Evolutionary conservation across 1,140 invertebrate genomes (phyloP), one percentile per base, ranked within the genome.

Genomic region (Physella acuta): DNA sequence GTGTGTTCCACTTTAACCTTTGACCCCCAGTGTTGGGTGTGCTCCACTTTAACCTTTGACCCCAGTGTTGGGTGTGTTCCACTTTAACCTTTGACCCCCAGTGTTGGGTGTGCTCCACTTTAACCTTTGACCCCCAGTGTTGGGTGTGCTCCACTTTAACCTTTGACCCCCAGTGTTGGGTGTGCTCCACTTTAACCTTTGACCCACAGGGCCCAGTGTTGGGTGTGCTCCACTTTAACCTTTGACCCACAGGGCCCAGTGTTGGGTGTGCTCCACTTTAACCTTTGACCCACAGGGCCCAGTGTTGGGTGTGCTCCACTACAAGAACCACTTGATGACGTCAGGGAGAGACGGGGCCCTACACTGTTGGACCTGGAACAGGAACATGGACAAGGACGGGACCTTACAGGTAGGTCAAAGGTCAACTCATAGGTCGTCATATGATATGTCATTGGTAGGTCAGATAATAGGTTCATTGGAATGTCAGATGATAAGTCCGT

Each of bases 21-120:
- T 44, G 82, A 81, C 79, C 80, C 52, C 79, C 82, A 3, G 76
- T 83, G 3, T 77, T 81, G 56, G 72, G 73, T 1, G 56, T 82
- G 17, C 44, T 78, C 24, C 72, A 70, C 33, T 66, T 70, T 36
- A 73, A 73, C 64, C 36, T 0, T 44, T 82, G 82, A 79, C 80
- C 52, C 79, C 82, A 3, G 76, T 83, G 3, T 77, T 81, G 56
- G 72, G 73, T 1, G 56, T 82, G 17, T 36, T 78, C 24, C 72
- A 70, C 33, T 66, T 70, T 36, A 73, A 73, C 24, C 64, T 39
- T 0, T 44, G 82, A 81, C 79, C 80, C 52, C 79, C 82, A 3
- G 76, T 83, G 3, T 77, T 81, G 56, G 72, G 73, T 1, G 56
- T 82, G 17, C 44, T 78, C 24, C 72, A 70, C 33, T 66, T 70